A percentile compares a stretch with the other conserved stretches of the same genome.
These are phyloP conservation scores for Chaetophractus vellerosus DNA, from an alignment of 2,797 vertebrate species.

Conservation along the genomic window DNA sequence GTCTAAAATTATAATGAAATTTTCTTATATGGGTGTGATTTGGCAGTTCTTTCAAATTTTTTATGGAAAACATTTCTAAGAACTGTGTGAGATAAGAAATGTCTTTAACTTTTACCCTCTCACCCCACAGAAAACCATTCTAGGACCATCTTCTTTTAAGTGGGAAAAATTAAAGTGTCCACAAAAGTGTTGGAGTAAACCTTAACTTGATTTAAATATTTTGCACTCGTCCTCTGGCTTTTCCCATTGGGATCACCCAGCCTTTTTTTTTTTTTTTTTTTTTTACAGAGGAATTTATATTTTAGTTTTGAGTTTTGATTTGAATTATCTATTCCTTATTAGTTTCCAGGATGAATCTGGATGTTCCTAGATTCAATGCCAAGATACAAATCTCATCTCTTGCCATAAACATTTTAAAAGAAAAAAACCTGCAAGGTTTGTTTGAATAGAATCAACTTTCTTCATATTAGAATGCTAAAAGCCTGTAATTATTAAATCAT, in stretches of 20 bases:
- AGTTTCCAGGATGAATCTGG: constrained; percentile 46
- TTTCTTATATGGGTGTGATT: constrained; percentile 52
- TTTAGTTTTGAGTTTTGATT: constrained; percentile 6
- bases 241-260: background rate
- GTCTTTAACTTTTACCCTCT: constrained; percentile 40
- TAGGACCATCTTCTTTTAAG: constrained; percentile 16
- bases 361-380: constrained; percentile 28
- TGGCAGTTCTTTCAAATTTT: constrained; percentile 61
- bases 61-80: constrained; percentile 48
- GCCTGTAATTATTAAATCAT: constrained; percentile 27
- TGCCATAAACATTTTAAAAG: constrained; percentile 52
- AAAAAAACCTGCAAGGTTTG: background rate
- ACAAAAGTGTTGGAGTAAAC: background rate
- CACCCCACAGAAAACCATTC: background rate
- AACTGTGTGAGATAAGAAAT: constrained; percentile 47
- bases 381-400: constrained; percentile 39
- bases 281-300: constrained; percentile 43
- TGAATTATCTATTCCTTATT: constrained; percentile 56
- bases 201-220: constrained; percentile 51
- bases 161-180: constrained; percentile 57
- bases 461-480: constrained; percentile 68
- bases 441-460: constrained; percentile 53
- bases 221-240: background rate
- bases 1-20: constrained; percentile 70
- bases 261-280: background rate